Base-by-base conservation (phyloP, 2,113 vertebrate genomes). In the Leptosomus discolor region DNA sequence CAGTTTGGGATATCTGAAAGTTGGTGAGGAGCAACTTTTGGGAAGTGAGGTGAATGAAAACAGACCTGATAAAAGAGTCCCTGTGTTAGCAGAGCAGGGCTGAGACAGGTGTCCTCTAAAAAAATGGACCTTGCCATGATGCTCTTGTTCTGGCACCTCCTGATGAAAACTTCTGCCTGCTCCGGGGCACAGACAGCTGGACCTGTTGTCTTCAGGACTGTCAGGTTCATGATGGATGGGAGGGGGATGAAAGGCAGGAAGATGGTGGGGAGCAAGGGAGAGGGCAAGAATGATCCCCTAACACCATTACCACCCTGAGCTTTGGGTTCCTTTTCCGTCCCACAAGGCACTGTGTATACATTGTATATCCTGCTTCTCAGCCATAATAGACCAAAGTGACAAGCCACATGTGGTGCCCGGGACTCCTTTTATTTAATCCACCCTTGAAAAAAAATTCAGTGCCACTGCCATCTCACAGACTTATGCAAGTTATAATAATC, bases 401-500 rank as follows among this genome's bases (percentile, higher is more conserved):
- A 71, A 77, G 83, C 54, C 86, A 93, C 76, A 88, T 87, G 45
- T 87, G 92, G 78, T 93, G 75, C 87, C 77, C 77, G 1, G 11
- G 64, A 94, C 70, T 37, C 53, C 53, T 94, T 90, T 63, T 65
- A 80, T 96, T 95, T 96, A 95, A 94, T 85, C 39, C 54, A 84
- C 27, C 43, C 45, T 68, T 57, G 63, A 43, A 80, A 86, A 80
- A 80, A 78, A 76, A 39, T 23, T 77, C 53, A 68, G 36, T 57
- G 88, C 93, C 57, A n/a, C 48, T 60, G 60, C 73, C 88, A 61
- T 70, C 77, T 93, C 90, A 91, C 85, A 79, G 77, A 73, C 94
- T 93, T 81, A 92, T 43, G 58, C 95, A 93, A 95, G 96, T 93
- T 90, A 82, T 83, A 95, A 97, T 96, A 97, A 96, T 96, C 97